phyloP scores from a whole-genome alignment of 1,140 invertebrate genomes.

The Druon quercuslanigerum region DNA sequence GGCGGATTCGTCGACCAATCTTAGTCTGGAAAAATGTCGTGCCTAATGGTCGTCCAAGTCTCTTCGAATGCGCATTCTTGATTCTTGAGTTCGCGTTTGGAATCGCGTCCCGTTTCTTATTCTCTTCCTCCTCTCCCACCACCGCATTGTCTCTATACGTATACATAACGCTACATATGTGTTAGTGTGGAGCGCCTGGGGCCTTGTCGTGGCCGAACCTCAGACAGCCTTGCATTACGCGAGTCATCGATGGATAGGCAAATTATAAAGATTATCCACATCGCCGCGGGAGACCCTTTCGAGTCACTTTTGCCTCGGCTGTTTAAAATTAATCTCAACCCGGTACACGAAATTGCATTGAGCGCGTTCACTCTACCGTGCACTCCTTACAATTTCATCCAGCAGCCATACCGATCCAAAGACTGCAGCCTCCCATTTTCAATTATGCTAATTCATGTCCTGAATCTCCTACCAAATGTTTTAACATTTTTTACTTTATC shows the following conservation, averaged over 20 bases:
- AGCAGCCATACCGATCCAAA: background rate
- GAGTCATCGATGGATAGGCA: conserved; percentile 54
- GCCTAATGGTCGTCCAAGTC: conserved; percentile 24
- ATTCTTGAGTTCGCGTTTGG: conserved; percentile 25
- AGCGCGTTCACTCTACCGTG: background rate
- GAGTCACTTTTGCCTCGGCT: conserved; percentile 18
- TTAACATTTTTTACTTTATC: too few species aligned
- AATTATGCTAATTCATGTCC: background rate
- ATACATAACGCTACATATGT: conserved; percentile 7
- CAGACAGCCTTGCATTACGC: conserved; percentile 54
- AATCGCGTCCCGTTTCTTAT: conserved; percentile 30
- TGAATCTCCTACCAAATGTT: background rate
- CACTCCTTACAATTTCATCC: background rate
- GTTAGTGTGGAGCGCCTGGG: conserved; percentile 13
- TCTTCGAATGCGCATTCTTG: conserved; percentile 26
- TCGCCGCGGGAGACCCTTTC: conserved; percentile 21
- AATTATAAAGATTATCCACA: conserved; percentile 54
- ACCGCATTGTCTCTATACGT: conserved; percentile 19
- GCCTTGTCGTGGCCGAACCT: conserved; percentile 41
- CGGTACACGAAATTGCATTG: conserved; percentile 18
- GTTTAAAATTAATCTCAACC: conserved; percentile 28
- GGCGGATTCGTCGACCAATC: conserved; percentile 1
- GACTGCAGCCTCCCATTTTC: background rate
- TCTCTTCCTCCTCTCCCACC: conserved; percentile 8
- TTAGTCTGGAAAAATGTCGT: background rate